Evolutionary conservation across 1,140 invertebrate species (phyloP).

Genomic region (Drosophila subobscura): DNA sequence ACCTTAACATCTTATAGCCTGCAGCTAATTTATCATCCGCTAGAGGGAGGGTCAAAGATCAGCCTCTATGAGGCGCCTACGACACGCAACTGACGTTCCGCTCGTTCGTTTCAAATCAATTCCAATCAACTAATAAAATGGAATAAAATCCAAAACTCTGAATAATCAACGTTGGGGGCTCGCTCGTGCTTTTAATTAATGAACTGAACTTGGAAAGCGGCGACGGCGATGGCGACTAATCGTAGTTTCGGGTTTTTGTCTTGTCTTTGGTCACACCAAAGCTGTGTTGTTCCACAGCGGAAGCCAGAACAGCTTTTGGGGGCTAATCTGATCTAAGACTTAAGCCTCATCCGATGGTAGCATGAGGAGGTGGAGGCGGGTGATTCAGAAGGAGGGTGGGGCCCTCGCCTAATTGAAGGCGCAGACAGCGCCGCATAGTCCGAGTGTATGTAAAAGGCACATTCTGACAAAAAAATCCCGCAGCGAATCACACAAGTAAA

Average conservation of each 20-base stretch:
- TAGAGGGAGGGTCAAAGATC: background rate
- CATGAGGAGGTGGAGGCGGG: constrained; percentile 1
- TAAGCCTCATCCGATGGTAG: constrained; percentile 9
- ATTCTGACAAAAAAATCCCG: constrained; percentile 54
- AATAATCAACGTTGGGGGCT: constrained; percentile 66
- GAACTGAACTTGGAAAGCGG: constrained; percentile 61
- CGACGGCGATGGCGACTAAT: constrained; percentile 35
- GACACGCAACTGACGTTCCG: constrained; percentile 12
- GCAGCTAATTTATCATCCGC: constrained; percentile 39
- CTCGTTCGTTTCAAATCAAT: constrained; percentile 30
- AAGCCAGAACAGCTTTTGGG: constrained; percentile 31
- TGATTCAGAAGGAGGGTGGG: background rate
- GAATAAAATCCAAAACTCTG: constrained; percentile 20
- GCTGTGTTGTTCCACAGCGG: constrained; percentile 42
- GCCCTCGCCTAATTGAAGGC: constrained; percentile 65
- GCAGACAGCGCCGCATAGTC: constrained; percentile 44
- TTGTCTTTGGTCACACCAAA: constrained; percentile 12
- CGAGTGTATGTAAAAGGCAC: constrained; percentile 34
- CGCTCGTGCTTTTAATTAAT: constrained; percentile 76
- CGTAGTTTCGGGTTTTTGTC: constrained; percentile 30
- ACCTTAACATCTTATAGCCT: constrained; percentile 9
- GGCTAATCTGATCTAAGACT: constrained; percentile 7
- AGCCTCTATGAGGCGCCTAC: background rate
- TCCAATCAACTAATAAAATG: constrained; percentile 36
- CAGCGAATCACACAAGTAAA: constrained; percentile 61